Evolutionary conservation across 2,888 invertebrate genomes (phyloP).

Genomic region (Trichogramma dendrolimi): DNA sequence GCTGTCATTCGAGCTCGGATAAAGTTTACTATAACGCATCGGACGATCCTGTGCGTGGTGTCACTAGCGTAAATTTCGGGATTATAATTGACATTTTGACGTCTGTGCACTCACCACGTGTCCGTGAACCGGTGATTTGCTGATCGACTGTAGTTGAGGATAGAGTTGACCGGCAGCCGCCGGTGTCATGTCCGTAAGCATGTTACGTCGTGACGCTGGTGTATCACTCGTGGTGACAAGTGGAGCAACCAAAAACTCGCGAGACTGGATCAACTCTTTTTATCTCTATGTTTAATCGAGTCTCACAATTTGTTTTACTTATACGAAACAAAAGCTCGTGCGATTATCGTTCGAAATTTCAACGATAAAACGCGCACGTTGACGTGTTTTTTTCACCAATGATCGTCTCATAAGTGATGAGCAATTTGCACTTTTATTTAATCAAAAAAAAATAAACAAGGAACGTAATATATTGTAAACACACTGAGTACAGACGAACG

Average conservation of each 20-base stretch:
- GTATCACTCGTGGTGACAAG: conserved; percentile 1
- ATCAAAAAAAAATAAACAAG: not conserved
- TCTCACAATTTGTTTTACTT: too few species aligned
- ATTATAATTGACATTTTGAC: not conserved
- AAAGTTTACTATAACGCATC: too few species aligned
- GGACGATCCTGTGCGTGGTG: too few species aligned
- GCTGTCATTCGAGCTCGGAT: too few species aligned
- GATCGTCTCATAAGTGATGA: not conserved
- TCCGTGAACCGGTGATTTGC: conserved; percentile 49
- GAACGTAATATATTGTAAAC: not conserved
- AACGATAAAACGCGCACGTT: not conserved
- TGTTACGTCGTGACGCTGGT: conserved; percentile 35
- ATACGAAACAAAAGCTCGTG: too few species aligned
- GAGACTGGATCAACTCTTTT: too few species aligned
- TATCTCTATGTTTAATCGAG: too few species aligned
- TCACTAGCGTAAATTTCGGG: too few species aligned
- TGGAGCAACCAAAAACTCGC: not conserved
- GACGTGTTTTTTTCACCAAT: not conserved
- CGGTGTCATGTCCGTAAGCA: conserved; percentile 53
- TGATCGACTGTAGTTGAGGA: conserved; percentile 50
- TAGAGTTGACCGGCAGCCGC: conserved; percentile 52
- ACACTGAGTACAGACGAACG: not conserved
- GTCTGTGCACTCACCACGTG: conserved; percentile 48
- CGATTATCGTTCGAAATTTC: too few species aligned
- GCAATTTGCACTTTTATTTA: not conserved